These are phyloP conservation scores for Aelia acuminata DNA, from an alignment of 2,888 invertebrate species.

Conservation along the genomic window DNA sequence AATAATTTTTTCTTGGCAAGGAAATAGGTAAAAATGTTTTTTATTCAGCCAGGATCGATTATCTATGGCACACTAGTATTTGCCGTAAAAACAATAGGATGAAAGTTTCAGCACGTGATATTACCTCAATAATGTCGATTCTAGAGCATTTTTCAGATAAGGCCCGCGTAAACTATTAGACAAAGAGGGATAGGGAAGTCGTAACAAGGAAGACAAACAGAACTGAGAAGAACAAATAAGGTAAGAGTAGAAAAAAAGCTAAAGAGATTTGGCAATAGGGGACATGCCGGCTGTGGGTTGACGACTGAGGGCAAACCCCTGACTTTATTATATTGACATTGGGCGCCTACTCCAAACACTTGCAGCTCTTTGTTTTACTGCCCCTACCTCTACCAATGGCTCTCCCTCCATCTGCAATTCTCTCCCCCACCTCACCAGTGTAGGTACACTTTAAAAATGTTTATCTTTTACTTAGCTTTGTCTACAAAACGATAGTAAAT, in stretches of 20 bases:
- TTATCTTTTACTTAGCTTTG: constrained; percentile 1
- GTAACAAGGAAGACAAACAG: background rate
- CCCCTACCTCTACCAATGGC: constrained; percentile 1
- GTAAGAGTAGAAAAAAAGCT: background rate
- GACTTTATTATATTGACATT: constrained; percentile 50
- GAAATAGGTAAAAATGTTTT: too few relatives aligned
- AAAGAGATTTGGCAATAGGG: constrained; percentile 37
- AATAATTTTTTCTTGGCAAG: too few relatives aligned
- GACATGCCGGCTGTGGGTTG: constrained; percentile 5
- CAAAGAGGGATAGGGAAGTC: background rate
- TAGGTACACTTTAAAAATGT: constrained; percentile 8
- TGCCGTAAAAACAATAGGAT: too few relatives aligned
- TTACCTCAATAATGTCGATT: background rate
- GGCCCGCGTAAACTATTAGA: background rate
- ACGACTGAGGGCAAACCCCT: constrained; percentile 42
- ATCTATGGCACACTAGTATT: too few relatives aligned
- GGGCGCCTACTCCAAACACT: constrained; percentile 29
- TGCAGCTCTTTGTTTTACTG: constrained; percentile 36
- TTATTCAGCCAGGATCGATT: too few relatives aligned
- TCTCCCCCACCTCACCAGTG: too few relatives aligned
- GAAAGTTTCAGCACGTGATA: too few relatives aligned
- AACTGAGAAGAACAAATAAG: background rate
- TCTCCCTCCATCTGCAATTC: constrained; percentile 30
- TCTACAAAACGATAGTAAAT: background rate
- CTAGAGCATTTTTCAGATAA: background rate